These are phyloP conservation scores for Epinephelus cyanopodus DNA, from an alignment of 2,113 vertebrate species.

Conservation along the genomic window DNA sequence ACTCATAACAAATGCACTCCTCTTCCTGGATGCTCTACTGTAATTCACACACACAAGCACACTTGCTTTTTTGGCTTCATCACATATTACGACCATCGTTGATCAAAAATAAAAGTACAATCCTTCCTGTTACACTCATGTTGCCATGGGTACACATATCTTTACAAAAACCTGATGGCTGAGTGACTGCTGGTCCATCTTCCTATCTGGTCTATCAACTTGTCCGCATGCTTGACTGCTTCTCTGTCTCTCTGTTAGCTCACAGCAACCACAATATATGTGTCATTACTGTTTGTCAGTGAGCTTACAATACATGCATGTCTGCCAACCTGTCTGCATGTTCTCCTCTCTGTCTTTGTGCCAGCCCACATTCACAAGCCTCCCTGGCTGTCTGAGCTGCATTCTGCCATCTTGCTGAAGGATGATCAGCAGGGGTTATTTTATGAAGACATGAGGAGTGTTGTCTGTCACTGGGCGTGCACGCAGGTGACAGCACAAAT, in stretches of 20 bases:
- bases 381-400: slow-evolving; percentile 17
- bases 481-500: slow-evolving; percentile 18
- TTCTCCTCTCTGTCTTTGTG: slow-evolving; percentile 37
- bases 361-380: slow-evolving; percentile 31
- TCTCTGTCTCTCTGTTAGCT: slow-evolving; percentile 31
- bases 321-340: slow-evolving; percentile 53
- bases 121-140: not conserved
- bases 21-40: slow-evolving; percentile 34
- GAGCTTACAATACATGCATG: slow-evolving; percentile 12
- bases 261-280: slow-evolving; percentile 16
- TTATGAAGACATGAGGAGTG: slow-evolving; percentile 16
- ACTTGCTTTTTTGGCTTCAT: slow-evolving; percentile 7
- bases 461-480: slow-evolving; percentile 34
- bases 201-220: slow-evolving; percentile 26
- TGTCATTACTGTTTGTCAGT: slow-evolving; percentile 47
- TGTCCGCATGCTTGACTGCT: slow-evolving; percentile 37
- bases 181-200: slow-evolving; percentile 10
- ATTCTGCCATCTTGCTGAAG: slow-evolving; percentile 49
- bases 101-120: not conserved
- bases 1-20: slow-evolving; percentile 22
- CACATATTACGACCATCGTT: not conserved
- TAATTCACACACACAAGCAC: slow-evolving; percentile 18
- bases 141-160: slow-evolving; percentile 27
- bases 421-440: slow-evolving; percentile 37
- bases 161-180: slow-evolving; percentile 27